These are phyloP conservation scores for Caenorhabditis tropicalis DNA, from an alignment of 1,140 invertebrate genomes.

Conservation along the genomic window DNA sequence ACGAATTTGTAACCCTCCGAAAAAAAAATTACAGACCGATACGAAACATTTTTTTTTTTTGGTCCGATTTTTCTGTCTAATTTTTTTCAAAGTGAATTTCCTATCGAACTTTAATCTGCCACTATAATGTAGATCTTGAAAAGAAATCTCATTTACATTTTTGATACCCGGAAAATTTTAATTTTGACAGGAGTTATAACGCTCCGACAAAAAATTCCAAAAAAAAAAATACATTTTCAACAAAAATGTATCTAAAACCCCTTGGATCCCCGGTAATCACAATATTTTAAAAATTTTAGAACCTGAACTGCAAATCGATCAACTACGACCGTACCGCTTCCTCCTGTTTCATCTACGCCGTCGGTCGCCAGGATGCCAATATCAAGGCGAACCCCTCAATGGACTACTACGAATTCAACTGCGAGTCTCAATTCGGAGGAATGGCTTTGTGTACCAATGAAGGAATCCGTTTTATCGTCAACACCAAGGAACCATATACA, in stretches of 20 bases:
- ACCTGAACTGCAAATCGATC: conserved; percentile 72
- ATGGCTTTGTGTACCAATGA: conserved; percentile 72
- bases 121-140: too few relatives aligned
- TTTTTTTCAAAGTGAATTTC: too few relatives aligned
- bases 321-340: conserved; percentile 72
- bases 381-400: conserved; percentile 70
- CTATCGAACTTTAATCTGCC: too few relatives aligned
- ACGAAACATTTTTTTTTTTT: not conserved
- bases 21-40: not conserved
- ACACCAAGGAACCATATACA: conserved; percentile 72
- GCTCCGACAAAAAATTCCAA: too few relatives aligned
- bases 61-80: too few relatives aligned
- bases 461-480: conserved; percentile 72
- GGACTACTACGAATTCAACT: conserved; percentile 72
- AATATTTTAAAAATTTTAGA: conserved; percentile 62
- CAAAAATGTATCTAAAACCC: too few relatives aligned
- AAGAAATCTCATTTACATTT: too few relatives aligned
- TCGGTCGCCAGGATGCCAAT: conserved; percentile 68
- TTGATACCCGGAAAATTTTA: too few relatives aligned
- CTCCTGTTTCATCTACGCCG: conserved; percentile 70
- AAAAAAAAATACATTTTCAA: too few relatives aligned
- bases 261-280: too few relatives aligned
- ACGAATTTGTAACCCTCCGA: too few relatives aligned
- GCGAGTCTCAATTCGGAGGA: conserved; percentile 72
- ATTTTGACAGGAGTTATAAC: too few relatives aligned